These are phyloP conservation scores for Poeciliopsis infans DNA, from an alignment of 2,797 vertebrate genomes.

Conservation along the genomic window DNA sequence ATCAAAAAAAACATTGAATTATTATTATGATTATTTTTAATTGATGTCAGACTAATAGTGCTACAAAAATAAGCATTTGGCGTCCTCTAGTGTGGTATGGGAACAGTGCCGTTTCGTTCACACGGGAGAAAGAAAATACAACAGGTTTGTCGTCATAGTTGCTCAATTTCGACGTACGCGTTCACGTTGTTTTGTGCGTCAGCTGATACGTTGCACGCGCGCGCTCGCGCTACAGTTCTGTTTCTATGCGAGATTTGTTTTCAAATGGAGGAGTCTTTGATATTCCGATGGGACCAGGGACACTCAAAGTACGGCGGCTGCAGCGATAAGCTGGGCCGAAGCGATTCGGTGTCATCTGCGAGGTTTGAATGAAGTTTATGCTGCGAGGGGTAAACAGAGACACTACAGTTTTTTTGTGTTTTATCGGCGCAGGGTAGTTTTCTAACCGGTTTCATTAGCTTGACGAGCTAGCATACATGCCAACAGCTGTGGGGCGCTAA, in stretches of 20 bases:
- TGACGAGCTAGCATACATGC: slow-evolving; percentile 52
- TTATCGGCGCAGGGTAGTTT: slow-evolving; percentile 15
- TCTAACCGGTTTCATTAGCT: slow-evolving; percentile 60
- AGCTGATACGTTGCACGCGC: slow-evolving; percentile 56
- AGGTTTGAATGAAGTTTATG: slow-evolving; percentile 1
- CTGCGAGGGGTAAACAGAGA: slow-evolving; percentile 1
- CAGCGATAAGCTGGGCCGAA: neutral
- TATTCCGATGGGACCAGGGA: slow-evolving; percentile 30
- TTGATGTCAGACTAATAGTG: too few species aligned
- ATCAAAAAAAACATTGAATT: neutral
- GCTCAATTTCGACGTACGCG: slow-evolving; percentile 64
- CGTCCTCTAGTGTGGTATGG: slow-evolving; percentile 49
- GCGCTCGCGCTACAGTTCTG: slow-evolving; percentile 28
- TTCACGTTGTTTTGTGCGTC: slow-evolving; percentile 60
- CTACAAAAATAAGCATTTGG: slow-evolving; percentile 31
- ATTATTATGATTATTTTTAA: too few species aligned
- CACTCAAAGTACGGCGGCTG: slow-evolving; percentile 28
- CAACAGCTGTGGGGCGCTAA: slow-evolving; percentile 29
- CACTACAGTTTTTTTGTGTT: slow-evolving; percentile 19
- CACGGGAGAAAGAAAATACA: neutral
- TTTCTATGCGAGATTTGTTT: slow-evolving; percentile 64
- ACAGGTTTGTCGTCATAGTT: slow-evolving; percentile 12
- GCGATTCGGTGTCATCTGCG: slow-evolving; percentile 20
- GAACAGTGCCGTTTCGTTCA: neutral
- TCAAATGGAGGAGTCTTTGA: slow-evolving; percentile 48